phyloP scores from a whole-genome alignment of 2,113 vertebrate genomes.

The Cygnus buccinator region DNA sequence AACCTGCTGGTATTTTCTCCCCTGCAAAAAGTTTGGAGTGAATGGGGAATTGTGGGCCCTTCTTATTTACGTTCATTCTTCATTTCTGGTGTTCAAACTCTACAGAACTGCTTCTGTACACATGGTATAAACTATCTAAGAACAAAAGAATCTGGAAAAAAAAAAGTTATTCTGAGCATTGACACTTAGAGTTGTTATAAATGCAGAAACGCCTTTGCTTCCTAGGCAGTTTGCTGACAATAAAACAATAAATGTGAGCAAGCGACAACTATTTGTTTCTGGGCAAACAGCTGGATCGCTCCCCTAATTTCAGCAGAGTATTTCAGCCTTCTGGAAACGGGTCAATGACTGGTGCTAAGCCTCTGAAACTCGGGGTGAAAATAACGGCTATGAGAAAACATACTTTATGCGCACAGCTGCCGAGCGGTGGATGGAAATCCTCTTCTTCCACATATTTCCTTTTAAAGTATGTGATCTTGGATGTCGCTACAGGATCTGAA shows the following conservation, averaged over 20 bases:
- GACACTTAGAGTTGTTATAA: slow-evolving; percentile 43
- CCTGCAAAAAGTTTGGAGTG: background rate
- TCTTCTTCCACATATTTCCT: slow-evolving; percentile 96
- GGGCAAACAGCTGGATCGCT: slow-evolving; percentile 50
- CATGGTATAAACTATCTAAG: background rate
- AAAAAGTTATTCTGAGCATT: slow-evolving; percentile 8
- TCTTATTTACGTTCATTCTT: background rate
- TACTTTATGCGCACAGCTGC: slow-evolving; percentile 93
- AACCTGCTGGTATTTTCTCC: background rate
- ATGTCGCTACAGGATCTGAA: slow-evolving; percentile 88
- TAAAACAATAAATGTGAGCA: slow-evolving; percentile 55
- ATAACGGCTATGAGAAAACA: slow-evolving; percentile 75
- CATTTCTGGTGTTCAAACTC: background rate
- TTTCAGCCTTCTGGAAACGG: slow-evolving; percentile 65
- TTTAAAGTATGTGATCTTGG: slow-evolving; percentile 95
- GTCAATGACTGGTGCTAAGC: slow-evolving; percentile 60
- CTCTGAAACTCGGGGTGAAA: slow-evolving; percentile 68
- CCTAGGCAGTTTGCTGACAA: slow-evolving; percentile 57
- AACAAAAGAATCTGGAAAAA: background rate
- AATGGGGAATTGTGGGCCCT: background rate
- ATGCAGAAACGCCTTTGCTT: slow-evolving; percentile 32
- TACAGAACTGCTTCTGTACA: background rate
- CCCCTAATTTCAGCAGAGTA: slow-evolving; percentile 46
- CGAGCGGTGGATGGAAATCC: slow-evolving; percentile 86
- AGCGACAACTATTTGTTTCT: slow-evolving; percentile 39